Evolutionary conservation across 2,113 vertebrate genomes (phyloP).

Genomic region (Passer montanus): DNA sequence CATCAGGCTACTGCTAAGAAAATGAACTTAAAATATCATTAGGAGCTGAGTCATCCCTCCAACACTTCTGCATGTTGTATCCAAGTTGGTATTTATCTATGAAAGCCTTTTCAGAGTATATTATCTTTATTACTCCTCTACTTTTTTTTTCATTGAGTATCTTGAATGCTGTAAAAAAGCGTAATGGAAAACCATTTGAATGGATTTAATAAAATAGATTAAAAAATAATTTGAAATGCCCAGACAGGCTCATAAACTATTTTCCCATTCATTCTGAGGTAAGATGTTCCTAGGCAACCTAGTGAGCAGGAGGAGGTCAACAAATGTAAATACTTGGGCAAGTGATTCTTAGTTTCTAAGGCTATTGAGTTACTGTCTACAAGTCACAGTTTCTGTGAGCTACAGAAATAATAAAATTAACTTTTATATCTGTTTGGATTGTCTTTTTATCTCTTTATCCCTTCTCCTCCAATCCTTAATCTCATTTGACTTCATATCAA

Average conservation of each 20-base stretch:
- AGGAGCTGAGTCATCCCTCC: background rate
- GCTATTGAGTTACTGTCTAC: background rate
- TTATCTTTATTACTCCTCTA: background rate
- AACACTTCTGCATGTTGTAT: background rate
- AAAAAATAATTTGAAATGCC: background rate
- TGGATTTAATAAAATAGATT: background rate
- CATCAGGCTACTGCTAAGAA: conserved; percentile 15
- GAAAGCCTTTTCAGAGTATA: background rate
- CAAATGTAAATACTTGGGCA: background rate
- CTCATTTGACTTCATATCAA: background rate
- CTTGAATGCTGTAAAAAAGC: background rate
- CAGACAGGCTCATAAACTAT: background rate
- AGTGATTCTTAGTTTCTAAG: background rate
- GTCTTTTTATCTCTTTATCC: background rate
- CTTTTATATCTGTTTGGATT: background rate
- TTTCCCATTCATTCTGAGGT: background rate
- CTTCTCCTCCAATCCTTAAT: background rate
- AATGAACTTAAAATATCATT: conserved; percentile 24
- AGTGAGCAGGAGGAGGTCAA: background rate
- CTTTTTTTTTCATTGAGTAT: background rate
- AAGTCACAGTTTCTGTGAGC: background rate
- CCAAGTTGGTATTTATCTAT: background rate
- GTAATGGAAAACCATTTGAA: background rate
- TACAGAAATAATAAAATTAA: background rate
- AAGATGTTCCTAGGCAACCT: conserved; percentile 6